Conservation (phyloP, 2,113 vertebrate genomes). For the Synchiropus splendidus region DNA sequence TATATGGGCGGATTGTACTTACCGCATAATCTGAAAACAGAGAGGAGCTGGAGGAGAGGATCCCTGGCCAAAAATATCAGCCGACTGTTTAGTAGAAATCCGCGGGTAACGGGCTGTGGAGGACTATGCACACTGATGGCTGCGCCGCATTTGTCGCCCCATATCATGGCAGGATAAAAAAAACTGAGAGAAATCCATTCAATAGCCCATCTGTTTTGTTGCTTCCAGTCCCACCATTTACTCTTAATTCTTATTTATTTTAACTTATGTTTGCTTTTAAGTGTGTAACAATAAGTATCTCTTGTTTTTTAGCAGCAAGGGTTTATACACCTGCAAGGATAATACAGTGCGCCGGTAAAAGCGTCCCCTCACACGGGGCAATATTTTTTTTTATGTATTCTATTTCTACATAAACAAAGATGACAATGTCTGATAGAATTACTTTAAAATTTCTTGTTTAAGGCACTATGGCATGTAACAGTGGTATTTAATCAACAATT, state of each 20-base stretch:
- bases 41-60: slow-evolving; percentile 10
- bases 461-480: too few species aligned
- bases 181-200: neutral
- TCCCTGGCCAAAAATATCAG: slow-evolving; percentile 12
- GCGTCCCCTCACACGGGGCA: slow-evolving; percentile 36
- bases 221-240: too few species aligned
- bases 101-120: slow-evolving; percentile 49
- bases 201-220: too few species aligned
- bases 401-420: too few species aligned
- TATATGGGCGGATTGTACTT: slow-evolving; percentile 31
- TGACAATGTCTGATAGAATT: too few species aligned
- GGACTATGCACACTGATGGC: slow-evolving; percentile 54
- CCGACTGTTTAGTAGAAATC: slow-evolving; percentile 53
- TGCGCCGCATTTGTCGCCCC: slow-evolving; percentile 63
- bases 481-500: too few species aligned
- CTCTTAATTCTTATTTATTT: neutral
- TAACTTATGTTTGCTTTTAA: neutral
- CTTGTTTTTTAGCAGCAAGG: neutral
- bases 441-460: too few species aligned
- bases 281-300: neutral
- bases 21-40: slow-evolving; percentile 58
- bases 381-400: slow-evolving; percentile 28
- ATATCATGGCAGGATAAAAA: slow-evolving; percentile 53
- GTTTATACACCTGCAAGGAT: slow-evolving; percentile 58
- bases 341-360: slow-evolving; percentile 54